Evolutionary conservation across 2,888 invertebrate species (phyloP).

Genomic region (Zelleria hepariella): DNA sequence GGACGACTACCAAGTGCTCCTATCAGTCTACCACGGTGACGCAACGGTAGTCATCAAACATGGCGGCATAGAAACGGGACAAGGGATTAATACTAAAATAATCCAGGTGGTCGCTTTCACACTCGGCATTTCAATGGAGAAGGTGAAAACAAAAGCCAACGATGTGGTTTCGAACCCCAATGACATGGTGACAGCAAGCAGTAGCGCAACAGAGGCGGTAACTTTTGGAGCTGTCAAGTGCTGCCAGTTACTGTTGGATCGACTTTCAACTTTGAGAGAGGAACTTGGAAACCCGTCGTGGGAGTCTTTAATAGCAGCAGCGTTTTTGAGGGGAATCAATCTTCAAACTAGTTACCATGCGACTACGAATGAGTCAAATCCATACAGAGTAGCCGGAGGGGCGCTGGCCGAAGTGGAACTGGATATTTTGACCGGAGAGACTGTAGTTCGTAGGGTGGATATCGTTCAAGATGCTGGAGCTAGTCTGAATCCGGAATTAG

Average conservation of each 20-base stretch:
- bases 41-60: constrained; percentile 80
- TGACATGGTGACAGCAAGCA: constrained; percentile 75
- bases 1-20: constrained; percentile 70
- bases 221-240: constrained; percentile 50
- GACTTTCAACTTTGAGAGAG: constrained; percentile 37
- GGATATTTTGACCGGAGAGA: constrained; percentile 75
- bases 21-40: constrained; percentile 80
- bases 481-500: constrained; percentile 69
- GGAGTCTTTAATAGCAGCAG: constrained; percentile 27
- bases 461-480: constrained; percentile 71
- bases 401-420: constrained; percentile 74
- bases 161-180: constrained; percentile 76
- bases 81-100: constrained; percentile 82
- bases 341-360: constrained; percentile 26
- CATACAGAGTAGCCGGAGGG: constrained; percentile 64
- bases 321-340: constrained; percentile 22
- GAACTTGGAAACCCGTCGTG: constrained; percentile 34
- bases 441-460: constrained; percentile 65
- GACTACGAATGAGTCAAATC: constrained; percentile 20
- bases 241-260: constrained; percentile 41
- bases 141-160: constrained; percentile 76
- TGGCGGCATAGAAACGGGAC: constrained; percentile 84
- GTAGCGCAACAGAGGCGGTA: constrained; percentile 38
- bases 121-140: constrained; percentile 75
- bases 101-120: constrained; percentile 77